Conservation (phyloP, 2,113 vertebrate species). For the Microtus richardsoni region DNA sequence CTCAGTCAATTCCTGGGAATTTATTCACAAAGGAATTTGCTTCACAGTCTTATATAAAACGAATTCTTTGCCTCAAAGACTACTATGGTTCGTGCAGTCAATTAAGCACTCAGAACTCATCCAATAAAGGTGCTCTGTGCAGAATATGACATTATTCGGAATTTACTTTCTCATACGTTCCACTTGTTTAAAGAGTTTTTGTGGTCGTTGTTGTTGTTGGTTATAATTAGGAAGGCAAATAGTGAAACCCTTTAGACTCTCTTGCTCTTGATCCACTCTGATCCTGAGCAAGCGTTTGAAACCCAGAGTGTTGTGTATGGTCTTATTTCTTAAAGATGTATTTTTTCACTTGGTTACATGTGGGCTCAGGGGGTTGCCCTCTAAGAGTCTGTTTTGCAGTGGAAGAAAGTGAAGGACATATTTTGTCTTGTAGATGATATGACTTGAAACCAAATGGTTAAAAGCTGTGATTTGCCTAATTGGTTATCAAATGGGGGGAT, state of each 20-base stretch:
- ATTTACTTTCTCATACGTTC: constrained; percentile 31
- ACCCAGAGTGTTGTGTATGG: not conserved
- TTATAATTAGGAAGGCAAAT: not conserved
- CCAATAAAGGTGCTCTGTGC: not conserved
- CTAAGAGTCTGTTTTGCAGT: not conserved
- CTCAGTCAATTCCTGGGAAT: not conserved
- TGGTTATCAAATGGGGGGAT: not conserved
- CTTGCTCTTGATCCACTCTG: not conserved
- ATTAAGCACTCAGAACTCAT: not conserved
- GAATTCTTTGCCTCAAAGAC: constrained; percentile 22
- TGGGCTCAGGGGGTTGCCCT: not conserved
- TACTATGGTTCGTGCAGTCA: not conserved
- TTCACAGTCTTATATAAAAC: not conserved
- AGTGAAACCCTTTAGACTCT: not conserved
- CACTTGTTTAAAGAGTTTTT: not conserved
- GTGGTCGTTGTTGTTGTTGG: not conserved
- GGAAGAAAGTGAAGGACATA: not conserved
- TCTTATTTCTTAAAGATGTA: not conserved
- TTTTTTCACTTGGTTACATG: not conserved
- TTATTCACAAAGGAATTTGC: not conserved
- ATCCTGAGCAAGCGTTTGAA: not conserved
- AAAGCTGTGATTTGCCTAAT: not conserved
- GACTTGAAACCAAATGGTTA: not conserved
- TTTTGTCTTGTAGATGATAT: not conserved
- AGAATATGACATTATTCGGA: not conserved